phyloP scores from a whole-genome alignment of 2,113 vertebrate species.

The Eudyptes chrysolophus region DNA sequence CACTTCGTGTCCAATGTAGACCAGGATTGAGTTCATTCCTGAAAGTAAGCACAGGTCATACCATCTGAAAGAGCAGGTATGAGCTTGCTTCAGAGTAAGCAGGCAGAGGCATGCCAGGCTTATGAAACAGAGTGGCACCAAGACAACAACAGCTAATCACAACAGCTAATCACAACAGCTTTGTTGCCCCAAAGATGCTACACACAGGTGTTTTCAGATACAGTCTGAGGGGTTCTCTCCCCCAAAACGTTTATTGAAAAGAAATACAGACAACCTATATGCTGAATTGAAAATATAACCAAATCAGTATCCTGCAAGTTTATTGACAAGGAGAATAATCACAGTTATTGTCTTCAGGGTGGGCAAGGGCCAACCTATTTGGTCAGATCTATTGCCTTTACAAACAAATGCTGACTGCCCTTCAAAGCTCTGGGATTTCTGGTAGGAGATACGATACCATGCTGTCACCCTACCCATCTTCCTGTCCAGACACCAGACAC shows the following conservation, averaged over 20 bases:
- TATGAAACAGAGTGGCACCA: neutral
- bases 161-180: neutral
- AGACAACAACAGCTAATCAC: neutral
- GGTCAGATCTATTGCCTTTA: neutral
- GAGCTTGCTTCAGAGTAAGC: neutral
- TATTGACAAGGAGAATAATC: neutral
- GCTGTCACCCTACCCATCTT: neutral
- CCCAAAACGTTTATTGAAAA: neutral
- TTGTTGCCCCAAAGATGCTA: neutral
- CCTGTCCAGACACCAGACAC: neutral
- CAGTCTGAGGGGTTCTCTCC: neutral
- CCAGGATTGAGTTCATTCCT: constrained; percentile 98
- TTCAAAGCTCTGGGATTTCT: constrained; percentile 13
- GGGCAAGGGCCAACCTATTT: neutral
- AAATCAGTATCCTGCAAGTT: neutral
- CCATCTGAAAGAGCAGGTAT: neutral
- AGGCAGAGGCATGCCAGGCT: neutral
- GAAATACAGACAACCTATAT: neutral
- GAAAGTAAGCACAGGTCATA: constrained; percentile 26
- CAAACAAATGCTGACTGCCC: neutral
- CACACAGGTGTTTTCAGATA: neutral
- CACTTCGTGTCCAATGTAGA: constrained; percentile 93
- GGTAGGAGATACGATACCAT: neutral
- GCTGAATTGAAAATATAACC: neutral
- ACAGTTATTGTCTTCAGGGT: neutral